Evolutionary conservation across 1,140 invertebrate species (phyloP).

Genomic region (Aphelinus atriplicis): DNA sequence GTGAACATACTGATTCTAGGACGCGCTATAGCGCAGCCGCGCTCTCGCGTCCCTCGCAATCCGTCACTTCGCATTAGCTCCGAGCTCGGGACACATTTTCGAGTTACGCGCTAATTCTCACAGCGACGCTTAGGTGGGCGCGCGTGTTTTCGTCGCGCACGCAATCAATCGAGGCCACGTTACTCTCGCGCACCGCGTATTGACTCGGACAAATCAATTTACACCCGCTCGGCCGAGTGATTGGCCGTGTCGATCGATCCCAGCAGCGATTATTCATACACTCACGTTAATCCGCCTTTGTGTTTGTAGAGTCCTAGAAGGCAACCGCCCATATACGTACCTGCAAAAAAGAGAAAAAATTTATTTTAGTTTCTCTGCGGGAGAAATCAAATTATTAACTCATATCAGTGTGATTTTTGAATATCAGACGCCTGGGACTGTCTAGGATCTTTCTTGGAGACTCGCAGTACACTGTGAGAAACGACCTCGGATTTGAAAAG

Average conservation of each 20-base stretch:
- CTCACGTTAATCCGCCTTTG: slow-evolving; percentile 12
- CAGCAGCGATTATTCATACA: background rate
- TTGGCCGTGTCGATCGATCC: background rate
- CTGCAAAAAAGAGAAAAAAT: background rate
- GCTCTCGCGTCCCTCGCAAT: background rate
- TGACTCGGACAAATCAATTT: background rate
- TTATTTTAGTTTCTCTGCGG: background rate
- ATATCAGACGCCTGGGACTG: too few relatives aligned
- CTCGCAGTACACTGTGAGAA: too few relatives aligned
- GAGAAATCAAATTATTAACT: too few relatives aligned
- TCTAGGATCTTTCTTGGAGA: too few relatives aligned
- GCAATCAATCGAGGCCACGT: background rate
- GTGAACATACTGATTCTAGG: slow-evolving; percentile 4
- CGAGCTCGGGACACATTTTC: slow-evolving; percentile 2
- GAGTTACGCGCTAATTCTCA: slow-evolving; percentile 33
- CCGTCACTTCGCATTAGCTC: slow-evolving; percentile 24
- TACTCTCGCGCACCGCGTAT: too few relatives aligned
- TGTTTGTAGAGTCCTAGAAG: too few relatives aligned
- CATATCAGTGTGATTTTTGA: too few relatives aligned
- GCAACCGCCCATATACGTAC: background rate
- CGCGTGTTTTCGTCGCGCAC: background rate
- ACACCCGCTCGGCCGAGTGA: background rate
- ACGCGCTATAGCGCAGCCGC: background rate
- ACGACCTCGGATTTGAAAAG: too few relatives aligned
- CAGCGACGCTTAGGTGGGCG: background rate